Evolutionary conservation across 2,797 vertebrate genomes (phyloP).

Genomic region (Gadopsis bispinosus): DNA sequence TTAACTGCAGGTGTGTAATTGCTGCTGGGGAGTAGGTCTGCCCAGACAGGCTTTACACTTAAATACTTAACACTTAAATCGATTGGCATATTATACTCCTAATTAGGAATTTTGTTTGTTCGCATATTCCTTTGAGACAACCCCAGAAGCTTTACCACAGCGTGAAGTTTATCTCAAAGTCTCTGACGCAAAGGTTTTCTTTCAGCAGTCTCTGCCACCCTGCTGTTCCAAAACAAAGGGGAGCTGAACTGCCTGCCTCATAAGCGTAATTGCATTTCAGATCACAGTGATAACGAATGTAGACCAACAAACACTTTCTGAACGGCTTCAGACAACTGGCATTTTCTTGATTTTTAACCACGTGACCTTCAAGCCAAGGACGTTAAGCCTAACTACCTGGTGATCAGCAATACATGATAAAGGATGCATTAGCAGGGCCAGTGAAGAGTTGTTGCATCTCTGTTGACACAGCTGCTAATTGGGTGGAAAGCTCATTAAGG

Average conservation of each 20-base stretch:
- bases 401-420: constrained; percentile 6
- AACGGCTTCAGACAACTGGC: neutral
- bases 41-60: constrained; percentile 32
- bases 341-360: neutral
- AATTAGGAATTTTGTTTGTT: constrained; percentile 63
- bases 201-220: constrained; percentile 27
- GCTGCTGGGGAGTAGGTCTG: constrained; percentile 13
- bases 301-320: neutral
- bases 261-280: constrained; percentile 37
- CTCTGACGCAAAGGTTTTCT: constrained; percentile 30
- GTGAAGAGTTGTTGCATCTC: constrained; percentile 16
- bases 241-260: constrained; percentile 23
- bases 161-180: constrained; percentile 43
- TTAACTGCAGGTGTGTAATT: constrained; percentile 53
- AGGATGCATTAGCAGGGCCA: neutral
- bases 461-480: constrained; percentile 41
- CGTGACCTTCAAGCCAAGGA: neutral
- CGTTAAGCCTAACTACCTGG: neutral
- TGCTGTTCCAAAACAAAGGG: constrained; percentile 42
- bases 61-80: constrained; percentile 29
- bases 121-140: constrained; percentile 47
- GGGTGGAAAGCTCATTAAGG: constrained; percentile 24
- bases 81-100: constrained; percentile 51
- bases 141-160: constrained; percentile 16
- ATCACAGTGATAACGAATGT: constrained; percentile 35